A percentile compares a stretch with the other conserved stretches of the same genome.
These are phyloP conservation scores for Buceros bicornis DNA, from an alignment of 2,797 vertebrate genomes.

Conservation along the genomic window DNA sequence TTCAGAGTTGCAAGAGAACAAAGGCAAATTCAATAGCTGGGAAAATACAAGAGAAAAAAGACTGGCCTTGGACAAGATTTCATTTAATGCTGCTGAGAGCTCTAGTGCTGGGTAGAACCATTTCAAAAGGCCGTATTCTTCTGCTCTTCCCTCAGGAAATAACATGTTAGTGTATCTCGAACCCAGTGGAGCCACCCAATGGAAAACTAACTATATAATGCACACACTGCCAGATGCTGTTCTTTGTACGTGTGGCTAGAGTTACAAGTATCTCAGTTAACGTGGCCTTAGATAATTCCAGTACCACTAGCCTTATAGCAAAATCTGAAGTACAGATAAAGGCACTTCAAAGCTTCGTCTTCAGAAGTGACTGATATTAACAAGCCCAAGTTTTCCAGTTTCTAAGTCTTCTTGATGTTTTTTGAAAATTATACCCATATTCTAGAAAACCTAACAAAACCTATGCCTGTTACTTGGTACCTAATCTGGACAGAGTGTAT, in stretches of 20 bases:
- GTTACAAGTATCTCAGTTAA: background rate
- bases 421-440: background rate
- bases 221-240: background rate
- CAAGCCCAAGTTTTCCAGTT: background rate
- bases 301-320: background rate
- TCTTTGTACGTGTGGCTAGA: background rate
- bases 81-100: constrained; percentile 45
- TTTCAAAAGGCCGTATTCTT: constrained; percentile 20
- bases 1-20: background rate
- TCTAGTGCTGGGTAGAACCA: constrained; percentile 1
- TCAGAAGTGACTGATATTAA: background rate
- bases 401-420: background rate
- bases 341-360: background rate
- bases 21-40: background rate
- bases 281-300: background rate
- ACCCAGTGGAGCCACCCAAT: background rate
- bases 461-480: background rate
- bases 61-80: background rate
- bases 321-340: background rate
- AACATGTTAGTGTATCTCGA: background rate
- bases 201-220: background rate
- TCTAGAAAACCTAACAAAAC: background rate
- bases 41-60: constrained; percentile 40
- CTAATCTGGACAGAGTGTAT: background rate
- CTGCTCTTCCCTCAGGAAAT: background rate